phyloP scores from a whole-genome alignment of 2,797 vertebrate genomes.

The Anomalospiza imberbis region DNA sequence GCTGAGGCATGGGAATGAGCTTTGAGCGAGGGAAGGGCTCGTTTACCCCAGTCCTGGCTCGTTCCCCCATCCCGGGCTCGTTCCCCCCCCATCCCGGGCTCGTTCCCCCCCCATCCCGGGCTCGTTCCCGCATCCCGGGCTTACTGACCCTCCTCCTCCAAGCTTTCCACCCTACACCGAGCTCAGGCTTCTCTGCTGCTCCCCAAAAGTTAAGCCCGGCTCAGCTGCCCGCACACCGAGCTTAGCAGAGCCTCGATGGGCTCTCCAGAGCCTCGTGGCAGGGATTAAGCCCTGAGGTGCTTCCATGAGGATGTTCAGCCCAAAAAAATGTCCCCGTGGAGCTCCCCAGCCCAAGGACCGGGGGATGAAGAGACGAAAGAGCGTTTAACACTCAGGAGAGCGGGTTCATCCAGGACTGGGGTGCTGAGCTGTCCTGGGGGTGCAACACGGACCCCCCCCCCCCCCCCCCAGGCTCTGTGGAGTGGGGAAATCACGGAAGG shows the following conservation, averaged over 20 bases:
- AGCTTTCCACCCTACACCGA: background rate
- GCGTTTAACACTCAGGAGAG: background rate
- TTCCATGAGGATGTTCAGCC: background rate
- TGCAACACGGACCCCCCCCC: background rate
- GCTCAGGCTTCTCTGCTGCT: background rate
- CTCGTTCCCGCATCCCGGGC: background rate
- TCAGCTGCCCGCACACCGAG: background rate
- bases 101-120: background rate
- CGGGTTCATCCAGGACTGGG: background rate
- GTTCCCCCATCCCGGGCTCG: accelerated
- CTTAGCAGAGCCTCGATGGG: background rate
- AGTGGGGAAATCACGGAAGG: background rate
- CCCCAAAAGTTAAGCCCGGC: background rate
- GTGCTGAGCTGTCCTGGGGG: background rate
- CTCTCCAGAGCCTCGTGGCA: background rate
- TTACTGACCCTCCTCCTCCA: background rate
- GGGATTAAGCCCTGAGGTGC: background rate
- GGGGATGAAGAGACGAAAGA: background rate
- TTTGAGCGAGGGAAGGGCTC: background rate
- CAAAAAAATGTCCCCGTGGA: accelerated
- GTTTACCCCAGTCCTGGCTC: background rate
- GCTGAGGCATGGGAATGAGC: background rate
- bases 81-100: too few relatives aligned
- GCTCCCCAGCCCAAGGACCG: background rate
- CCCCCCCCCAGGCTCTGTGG: background rate